phyloP scores from a whole-genome alignment of 2,113 vertebrate genomes.

The Sapayoa aenigma region DNA sequence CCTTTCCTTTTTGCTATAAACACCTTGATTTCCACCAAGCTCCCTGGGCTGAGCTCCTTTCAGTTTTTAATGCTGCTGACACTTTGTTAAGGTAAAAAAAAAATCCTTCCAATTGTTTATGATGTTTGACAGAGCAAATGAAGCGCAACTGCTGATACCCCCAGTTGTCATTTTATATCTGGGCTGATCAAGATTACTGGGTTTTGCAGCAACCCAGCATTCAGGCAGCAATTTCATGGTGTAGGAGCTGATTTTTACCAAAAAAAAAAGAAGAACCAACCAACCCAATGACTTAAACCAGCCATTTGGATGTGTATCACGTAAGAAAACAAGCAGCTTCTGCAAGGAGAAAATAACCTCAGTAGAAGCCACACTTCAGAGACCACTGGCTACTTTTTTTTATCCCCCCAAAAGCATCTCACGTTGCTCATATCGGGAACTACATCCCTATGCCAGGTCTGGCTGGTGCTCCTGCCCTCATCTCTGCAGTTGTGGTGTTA shows the following conservation, averaged over 20 bases:
- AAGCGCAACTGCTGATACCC: not conserved
- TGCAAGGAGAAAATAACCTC: not conserved
- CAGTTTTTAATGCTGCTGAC: not conserved
- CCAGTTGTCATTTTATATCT: not conserved
- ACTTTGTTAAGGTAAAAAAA: not conserved
- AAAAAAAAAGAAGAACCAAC: not conserved
- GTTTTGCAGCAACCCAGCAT: not conserved
- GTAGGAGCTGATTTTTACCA: not conserved
- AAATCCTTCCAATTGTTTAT: not conserved
- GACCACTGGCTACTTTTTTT: not conserved
- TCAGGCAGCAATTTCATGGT: not conserved
- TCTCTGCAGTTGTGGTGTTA: not conserved
- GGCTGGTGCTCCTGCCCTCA: fast-evolving
- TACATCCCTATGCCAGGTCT: not conserved
- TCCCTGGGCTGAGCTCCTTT: not conserved
- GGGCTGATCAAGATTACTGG: not conserved
- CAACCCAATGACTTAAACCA: not conserved
- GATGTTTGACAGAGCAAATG: not conserved
- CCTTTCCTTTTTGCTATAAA: not conserved
- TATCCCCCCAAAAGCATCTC: not conserved
- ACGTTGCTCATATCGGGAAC: fast-evolving
- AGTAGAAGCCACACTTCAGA: not conserved
- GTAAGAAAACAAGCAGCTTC: not conserved
- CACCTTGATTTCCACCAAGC: not conserved
- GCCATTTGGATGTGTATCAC: not conserved